Evolutionary conservation across 2,888 invertebrate species (phyloP), one percentile per base, ranked within the genome.

Genomic region (Brachyopa scutellaris): DNA sequence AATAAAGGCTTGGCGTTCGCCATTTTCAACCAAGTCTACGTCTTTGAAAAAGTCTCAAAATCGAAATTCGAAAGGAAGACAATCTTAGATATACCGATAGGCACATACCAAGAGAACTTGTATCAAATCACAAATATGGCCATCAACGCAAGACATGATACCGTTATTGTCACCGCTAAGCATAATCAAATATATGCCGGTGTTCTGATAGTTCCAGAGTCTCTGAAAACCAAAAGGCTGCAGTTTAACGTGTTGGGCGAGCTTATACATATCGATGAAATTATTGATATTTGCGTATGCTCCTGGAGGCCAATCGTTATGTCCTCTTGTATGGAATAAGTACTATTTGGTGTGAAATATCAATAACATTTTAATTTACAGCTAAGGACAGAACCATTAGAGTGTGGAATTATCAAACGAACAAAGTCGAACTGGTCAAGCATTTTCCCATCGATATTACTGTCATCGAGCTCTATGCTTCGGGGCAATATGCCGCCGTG

Each of bases 381-480:
- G 93, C 93, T 77, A 91, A 93, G 55, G 98, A 98, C 89, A 93
- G 95, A 84, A 96, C 96, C 29, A 93, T 98, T 47, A 93, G 97
- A 57, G 93, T 98, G 51, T 98, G 98, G 98, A 97, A 98, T 88
- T 98, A 96, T 88, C 95, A 97, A 90, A 95, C 94, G 0, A 95
- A 95, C 88, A 95, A 92, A 53, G 91, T 97, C 62, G 95, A 97
- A 86, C 90, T 97, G 88, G 92, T 93, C 15, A 95, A 96, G 87
- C 93, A 95, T 85, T 98, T 97, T 88, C 93, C 94, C 84, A 97
- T 97, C 76, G 94, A 94, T 84, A 92, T 95, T 0, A 93, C 91
- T 85, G 93, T 93, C 74, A 92, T 94, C 7, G 93, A 94, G 11
- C 88, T 96, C 0, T 96, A 96, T 89, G 95, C 96, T 86, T 91